These are phyloP conservation scores for Cyprinodon tularosa DNA, from an alignment of 2,113 vertebrate genomes.

Conservation along the genomic window DNA sequence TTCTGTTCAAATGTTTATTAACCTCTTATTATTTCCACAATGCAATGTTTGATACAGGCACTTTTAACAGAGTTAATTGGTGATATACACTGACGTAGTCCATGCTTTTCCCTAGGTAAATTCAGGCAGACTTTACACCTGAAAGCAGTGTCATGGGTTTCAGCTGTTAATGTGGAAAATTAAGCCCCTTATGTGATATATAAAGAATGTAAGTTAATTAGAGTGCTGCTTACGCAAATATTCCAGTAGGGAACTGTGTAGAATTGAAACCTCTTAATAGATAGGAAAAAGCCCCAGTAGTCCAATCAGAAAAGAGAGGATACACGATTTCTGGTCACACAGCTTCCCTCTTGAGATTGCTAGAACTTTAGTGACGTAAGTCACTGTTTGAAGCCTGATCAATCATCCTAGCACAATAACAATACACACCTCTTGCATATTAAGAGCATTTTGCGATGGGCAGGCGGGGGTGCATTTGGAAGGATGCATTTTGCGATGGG, in stretches of 20 bases:
- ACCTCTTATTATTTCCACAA: too few relatives aligned
- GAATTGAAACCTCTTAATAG: not conserved
- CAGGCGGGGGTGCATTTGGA: too few relatives aligned
- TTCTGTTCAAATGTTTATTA: too few relatives aligned
- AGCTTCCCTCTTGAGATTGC: not conserved
- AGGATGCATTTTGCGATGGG: too few relatives aligned
- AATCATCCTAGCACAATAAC: not conserved
- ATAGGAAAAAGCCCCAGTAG: not conserved
- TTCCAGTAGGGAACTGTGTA: slow-evolving; percentile 6
- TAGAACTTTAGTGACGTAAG: not conserved
- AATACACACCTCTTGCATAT: not conserved
- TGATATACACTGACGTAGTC: not conserved
- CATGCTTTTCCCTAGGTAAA: not conserved
- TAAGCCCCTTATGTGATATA: not conserved
- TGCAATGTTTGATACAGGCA: too few relatives aligned
- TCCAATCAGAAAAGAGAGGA: not conserved
- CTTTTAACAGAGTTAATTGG: not conserved
- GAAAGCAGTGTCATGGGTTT: not conserved
- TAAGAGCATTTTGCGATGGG: not conserved
- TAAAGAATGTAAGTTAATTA: slow-evolving; percentile 2
- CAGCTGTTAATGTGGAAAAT: not conserved
- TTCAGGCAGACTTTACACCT: not conserved
- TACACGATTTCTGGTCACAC: not conserved
- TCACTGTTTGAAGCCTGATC: not conserved
- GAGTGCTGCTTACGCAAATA: not conserved